A percentile compares a stretch with the other conserved stretches of the same genome.
Conservation (phyloP, 2,113 vertebrate genomes). For the Acrocephalus kingi region DNA sequence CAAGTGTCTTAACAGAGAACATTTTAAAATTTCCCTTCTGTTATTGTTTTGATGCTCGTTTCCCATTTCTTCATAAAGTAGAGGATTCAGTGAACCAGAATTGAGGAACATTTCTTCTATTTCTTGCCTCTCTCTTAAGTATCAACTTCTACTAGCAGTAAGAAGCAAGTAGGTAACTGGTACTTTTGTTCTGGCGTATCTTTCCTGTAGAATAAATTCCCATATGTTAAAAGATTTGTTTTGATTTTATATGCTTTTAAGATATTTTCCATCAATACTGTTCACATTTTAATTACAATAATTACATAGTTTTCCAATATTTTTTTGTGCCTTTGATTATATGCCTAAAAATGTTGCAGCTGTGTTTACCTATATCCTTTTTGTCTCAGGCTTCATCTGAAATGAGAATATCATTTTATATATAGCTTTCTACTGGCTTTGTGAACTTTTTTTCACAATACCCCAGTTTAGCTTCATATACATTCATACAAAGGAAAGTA, state of each 20-base stretch:
- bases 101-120: background rate
- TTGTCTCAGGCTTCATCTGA: slow-evolving; percentile 78
- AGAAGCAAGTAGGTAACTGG: background rate
- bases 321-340: slow-evolving; percentile 81
- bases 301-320: slow-evolving; percentile 85
- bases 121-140: background rate
- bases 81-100: background rate
- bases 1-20: background rate
- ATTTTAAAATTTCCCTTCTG: background rate
- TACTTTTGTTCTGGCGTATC: background rate
- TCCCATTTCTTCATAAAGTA: background rate
- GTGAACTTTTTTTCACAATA: slow-evolving; percentile 79
- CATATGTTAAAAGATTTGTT: slow-evolving; percentile 35
- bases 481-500: slow-evolving; percentile 60
- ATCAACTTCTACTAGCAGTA: background rate
- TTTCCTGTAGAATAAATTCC: slow-evolving; percentile 1
- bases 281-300: slow-evolving; percentile 85
- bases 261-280: slow-evolving; percentile 80
- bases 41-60: background rate
- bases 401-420: slow-evolving; percentile 82
- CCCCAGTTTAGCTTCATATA: slow-evolving; percentile 70
- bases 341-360: slow-evolving; percentile 81
- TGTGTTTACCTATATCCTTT: slow-evolving; percentile 85
- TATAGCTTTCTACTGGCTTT: slow-evolving; percentile 82
- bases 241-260: slow-evolving; percentile 76